A percentile compares a stretch with the other conserved stretches of the same genome.
Conservation (phyloP, 2,113 vertebrate genomes). For the Hiodon alosoides region DNA sequence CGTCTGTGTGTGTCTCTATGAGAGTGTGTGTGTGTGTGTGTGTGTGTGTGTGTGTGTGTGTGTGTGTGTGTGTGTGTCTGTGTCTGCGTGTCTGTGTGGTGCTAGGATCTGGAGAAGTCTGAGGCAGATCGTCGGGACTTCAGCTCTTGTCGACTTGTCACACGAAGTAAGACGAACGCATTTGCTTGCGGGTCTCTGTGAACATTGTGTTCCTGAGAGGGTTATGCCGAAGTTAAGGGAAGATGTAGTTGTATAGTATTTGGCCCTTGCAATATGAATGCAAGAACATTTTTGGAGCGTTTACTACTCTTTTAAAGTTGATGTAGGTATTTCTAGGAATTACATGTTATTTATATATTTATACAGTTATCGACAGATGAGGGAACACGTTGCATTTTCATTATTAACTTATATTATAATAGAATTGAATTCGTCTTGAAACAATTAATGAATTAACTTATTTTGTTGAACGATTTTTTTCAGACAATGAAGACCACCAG, state of each 20-base stretch:
- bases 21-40: neutral
- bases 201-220: neutral
- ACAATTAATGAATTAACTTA: slow-evolving; percentile 37
- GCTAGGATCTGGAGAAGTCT: neutral
- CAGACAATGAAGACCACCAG: slow-evolving; percentile 81
- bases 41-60: slow-evolving; percentile 1
- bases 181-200: neutral
- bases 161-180: neutral
- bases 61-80: neutral
- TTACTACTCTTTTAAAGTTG: no score
- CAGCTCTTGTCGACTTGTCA: slow-evolving; percentile 2
- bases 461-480: neutral
- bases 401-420: neutral
- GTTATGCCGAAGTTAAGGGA: slow-evolving; percentile 1
- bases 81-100: slow-evolving; percentile 2
- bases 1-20: no score
- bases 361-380: neutral
- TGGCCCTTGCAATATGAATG: no score
- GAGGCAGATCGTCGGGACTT: slow-evolving; percentile 7
- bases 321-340: no score
- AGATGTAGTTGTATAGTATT: neutral
- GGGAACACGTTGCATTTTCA: neutral
- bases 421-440: neutral
- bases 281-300: no score
- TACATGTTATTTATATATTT: no score